Evolutionary conservation across 1,140 invertebrate species (phyloP).

Genomic region (Drosophila sucinea): DNA sequence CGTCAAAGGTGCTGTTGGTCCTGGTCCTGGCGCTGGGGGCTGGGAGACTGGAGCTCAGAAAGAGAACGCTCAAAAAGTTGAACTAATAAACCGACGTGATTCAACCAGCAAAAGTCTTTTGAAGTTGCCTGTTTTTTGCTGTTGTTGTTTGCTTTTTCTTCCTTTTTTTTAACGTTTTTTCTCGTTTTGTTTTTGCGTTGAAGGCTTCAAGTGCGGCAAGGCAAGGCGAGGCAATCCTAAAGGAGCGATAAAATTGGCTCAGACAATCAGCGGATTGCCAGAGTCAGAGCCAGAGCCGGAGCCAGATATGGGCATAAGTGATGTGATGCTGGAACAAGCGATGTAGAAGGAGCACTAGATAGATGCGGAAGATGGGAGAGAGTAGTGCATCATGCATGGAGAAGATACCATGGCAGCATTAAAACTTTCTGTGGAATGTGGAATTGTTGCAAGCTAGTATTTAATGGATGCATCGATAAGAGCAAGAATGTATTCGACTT

Average conservation of each 20-base stretch:
- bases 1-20: background rate
- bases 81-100: constrained; percentile 64
- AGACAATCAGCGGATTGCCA: constrained; percentile 21
- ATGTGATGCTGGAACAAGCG: background rate
- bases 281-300: background rate
- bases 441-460: constrained; percentile 2
- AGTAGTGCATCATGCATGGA: no score
- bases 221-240: constrained; percentile 27
- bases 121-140: constrained; percentile 23
- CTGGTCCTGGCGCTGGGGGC: constrained; percentile 18
- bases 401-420: background rate
- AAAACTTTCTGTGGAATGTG: background rate
- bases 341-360: background rate
- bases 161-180: background rate
- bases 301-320: constrained; percentile 12
- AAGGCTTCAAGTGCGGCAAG: constrained; percentile 42
- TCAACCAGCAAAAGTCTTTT: constrained; percentile 21
- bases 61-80: constrained; percentile 24
- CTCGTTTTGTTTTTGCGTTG: constrained; percentile 25
- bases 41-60: constrained; percentile 20
- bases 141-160: background rate
- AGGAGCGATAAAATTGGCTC: constrained; percentile 53
- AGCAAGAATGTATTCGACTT: background rate
- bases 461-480: constrained; percentile 11
- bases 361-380: no score